These are phyloP conservation scores for Anomalospiza imberbis DNA, from an alignment of 2,797 vertebrate genomes.

Conservation along the genomic window DNA sequence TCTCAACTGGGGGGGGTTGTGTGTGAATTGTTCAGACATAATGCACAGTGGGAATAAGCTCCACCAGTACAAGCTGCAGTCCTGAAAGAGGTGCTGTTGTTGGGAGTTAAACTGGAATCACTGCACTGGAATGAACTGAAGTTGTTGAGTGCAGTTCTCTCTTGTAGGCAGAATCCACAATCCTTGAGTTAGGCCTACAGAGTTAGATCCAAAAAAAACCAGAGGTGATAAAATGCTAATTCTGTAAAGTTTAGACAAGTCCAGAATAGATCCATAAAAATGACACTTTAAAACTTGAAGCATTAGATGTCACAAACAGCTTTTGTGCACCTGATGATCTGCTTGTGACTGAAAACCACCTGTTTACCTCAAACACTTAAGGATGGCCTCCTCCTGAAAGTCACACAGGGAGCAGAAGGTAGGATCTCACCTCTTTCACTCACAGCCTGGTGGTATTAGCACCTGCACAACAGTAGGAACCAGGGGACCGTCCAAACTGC, in stretches of 20 bases:
- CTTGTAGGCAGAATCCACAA: not conserved
- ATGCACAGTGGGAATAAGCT: not conserved
- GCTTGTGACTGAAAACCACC: not conserved
- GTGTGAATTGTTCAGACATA: not conserved
- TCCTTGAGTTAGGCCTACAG: not conserved
- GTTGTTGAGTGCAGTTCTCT: not conserved
- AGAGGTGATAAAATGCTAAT: not conserved
- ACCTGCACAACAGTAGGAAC: not conserved
- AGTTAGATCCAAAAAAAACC: not conserved
- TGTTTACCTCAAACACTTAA: not conserved
- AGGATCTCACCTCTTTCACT: not conserved
- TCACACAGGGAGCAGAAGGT: not conserved
- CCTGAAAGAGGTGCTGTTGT: not conserved
- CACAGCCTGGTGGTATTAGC: not conserved
- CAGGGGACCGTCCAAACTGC: not conserved
- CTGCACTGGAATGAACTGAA: not conserved
- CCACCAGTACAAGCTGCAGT: not conserved
- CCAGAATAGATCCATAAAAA: not conserved
- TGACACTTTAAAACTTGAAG: not conserved
- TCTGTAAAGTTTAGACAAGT: not conserved
- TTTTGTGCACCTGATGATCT: not conserved
- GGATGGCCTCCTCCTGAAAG: not conserved
- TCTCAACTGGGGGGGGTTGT: rapidly evolving
- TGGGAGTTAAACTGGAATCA: not conserved
- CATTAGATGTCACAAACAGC: not conserved